phyloP scores from a whole-genome alignment of 1,140 invertebrate genomes.

The Paraescarpia echinospica region DNA sequence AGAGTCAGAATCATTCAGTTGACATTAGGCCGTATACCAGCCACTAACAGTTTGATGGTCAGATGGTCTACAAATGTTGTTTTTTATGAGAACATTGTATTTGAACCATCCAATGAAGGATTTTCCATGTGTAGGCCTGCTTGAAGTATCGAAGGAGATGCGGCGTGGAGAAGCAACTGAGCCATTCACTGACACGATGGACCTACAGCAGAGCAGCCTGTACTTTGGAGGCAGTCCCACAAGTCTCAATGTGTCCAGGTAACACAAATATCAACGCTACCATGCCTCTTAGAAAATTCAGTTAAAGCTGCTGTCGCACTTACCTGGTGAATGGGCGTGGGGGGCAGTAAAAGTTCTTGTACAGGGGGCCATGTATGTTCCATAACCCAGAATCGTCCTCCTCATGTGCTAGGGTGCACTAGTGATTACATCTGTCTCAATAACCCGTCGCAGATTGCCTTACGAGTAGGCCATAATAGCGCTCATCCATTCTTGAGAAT shows the following conservation, averaged over 20 bases:
- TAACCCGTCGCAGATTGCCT: no score
- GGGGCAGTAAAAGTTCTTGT: no score
- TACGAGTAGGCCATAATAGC: no score
- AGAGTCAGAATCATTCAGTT: background rate
- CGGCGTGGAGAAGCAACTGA: slow-evolving; percentile 44
- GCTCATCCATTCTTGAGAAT: no score
- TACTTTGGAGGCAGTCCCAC: slow-evolving; percentile 71
- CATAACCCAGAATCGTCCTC: no score
- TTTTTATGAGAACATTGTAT: background rate
- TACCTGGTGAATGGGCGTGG: no score
- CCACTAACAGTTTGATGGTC: background rate
- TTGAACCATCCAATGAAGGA: background rate
- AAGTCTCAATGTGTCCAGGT: background rate
- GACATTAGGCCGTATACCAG: background rate
- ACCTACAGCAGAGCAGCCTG: slow-evolving; percentile 51
- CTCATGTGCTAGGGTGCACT: no score
- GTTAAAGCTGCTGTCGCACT: no score
- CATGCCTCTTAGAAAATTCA: background rate
- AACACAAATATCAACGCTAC: background rate
- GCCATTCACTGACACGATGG: slow-evolving; percentile 29
- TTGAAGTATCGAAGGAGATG: slow-evolving; percentile 72
- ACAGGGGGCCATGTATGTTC: no score
- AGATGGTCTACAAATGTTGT: background rate
- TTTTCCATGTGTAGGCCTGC: slow-evolving; percentile 46
- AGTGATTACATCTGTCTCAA: no score